These are phyloP conservation scores for Quiscalus mexicanus DNA, from an alignment of 2,113 vertebrate genomes.

Conservation along the genomic window DNA sequence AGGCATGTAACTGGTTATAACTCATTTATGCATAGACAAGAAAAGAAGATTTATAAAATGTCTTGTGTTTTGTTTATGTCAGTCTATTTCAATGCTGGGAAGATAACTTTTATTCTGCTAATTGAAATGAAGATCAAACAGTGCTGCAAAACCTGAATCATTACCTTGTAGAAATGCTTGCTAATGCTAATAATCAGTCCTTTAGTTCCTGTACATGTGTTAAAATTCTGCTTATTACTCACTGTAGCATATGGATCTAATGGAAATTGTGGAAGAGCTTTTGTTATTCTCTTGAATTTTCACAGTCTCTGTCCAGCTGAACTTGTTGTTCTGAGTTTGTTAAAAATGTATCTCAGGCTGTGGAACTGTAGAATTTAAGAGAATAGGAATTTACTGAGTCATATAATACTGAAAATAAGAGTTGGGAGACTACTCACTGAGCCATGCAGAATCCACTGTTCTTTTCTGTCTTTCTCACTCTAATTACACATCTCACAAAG, in stretches of 20 bases:
- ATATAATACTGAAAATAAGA: background rate
- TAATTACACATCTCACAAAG: background rate
- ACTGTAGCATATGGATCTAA: constrained; percentile 15
- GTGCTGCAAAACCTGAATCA: background rate
- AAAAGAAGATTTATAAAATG: constrained; percentile 14
- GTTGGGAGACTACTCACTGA: background rate
- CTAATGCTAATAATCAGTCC: background rate
- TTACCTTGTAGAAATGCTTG: background rate
- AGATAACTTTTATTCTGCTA: background rate
- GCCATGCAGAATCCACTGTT: background rate
- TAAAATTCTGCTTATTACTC: constrained; percentile 19
- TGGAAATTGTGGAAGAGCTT: background rate
- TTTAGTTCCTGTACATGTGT: background rate
- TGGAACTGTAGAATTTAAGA: background rate
- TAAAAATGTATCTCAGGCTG: background rate
- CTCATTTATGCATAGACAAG: background rate
- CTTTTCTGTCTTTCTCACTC: background rate
- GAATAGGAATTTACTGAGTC: constrained; percentile 21
- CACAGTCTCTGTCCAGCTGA: background rate
- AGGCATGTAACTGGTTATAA: constrained; percentile 23
- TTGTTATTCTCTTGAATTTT: background rate
- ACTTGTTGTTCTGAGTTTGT: background rate
- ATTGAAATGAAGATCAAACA: constrained; percentile 4
- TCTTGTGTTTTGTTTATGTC: constrained; percentile 6
- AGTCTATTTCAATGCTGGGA: background rate